Percentiles rank a stretch among this genome's conserved stretches.
Conservation (phyloP, 2,888 invertebrate species). For the Rhodophaea formosa region DNA sequence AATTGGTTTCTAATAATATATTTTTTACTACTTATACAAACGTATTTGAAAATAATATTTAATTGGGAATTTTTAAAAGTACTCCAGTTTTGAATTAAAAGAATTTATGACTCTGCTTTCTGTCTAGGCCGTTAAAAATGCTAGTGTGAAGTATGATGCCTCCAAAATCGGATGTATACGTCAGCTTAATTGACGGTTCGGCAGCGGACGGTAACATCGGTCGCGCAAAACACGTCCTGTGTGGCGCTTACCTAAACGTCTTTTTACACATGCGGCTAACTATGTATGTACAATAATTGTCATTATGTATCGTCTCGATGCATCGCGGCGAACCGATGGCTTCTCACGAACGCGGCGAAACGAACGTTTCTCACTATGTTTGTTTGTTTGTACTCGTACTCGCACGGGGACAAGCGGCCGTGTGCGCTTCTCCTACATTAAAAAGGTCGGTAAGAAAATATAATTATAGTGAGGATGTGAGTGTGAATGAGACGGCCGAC, state of each 20-base stretch:
- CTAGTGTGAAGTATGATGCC: conserved; percentile 26
- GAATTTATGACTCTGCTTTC: conserved; percentile 8
- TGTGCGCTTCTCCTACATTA: conserved; percentile 76
- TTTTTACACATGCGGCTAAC: conserved; percentile 78
- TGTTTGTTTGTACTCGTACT: conserved; percentile 70
- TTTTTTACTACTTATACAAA: background rate
- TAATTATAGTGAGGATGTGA: conserved; percentile 80
- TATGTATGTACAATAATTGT: conserved; percentile 77
- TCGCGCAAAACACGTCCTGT: conserved; percentile 47
- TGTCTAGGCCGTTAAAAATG: conserved; percentile 29
- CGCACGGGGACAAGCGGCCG: conserved; percentile 77
- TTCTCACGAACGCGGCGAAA: conserved; percentile 77
- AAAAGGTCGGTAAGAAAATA: conserved; percentile 80
- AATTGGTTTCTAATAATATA: background rate
- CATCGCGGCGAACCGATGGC: conserved; percentile 79
- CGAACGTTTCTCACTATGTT: conserved; percentile 71
- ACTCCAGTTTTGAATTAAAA: conserved; percentile 1
- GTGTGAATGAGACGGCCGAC: conserved; percentile 73
- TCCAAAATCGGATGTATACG: conserved; percentile 28
- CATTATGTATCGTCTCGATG: conserved; percentile 67
- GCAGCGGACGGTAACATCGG: conserved; percentile 35
- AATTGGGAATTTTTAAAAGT: conserved; percentile 1
- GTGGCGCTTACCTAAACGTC: conserved; percentile 58
- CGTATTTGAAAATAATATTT: background rate
- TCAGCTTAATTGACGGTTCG: conserved; percentile 28